These are phyloP conservation scores for Noctua janthina DNA, from an alignment of 2,888 invertebrate genomes.

Conservation along the genomic window DNA sequence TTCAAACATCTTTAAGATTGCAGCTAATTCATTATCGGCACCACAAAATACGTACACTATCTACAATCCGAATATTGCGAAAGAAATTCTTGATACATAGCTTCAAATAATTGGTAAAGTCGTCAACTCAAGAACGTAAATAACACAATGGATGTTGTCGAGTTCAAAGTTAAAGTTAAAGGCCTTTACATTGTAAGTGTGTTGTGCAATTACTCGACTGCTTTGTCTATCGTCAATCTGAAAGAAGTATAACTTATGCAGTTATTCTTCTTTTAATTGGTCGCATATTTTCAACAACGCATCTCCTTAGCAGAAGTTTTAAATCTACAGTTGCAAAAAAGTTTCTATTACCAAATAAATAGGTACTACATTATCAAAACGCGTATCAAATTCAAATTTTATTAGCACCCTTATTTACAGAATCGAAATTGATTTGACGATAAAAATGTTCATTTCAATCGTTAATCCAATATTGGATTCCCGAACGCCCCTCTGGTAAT, in stretches of 20 bases:
- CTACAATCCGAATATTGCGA: not conserved
- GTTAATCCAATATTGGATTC: slow-evolving; percentile 71
- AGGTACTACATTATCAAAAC: slow-evolving; percentile 46
- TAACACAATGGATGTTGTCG: not conserved
- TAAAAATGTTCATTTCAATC: slow-evolving; percentile 66
- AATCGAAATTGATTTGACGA: slow-evolving; percentile 62
- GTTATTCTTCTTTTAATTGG: not conserved
- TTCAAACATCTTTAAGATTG: not conserved
- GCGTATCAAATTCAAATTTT: slow-evolving; percentile 45
- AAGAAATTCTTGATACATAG: not conserved
- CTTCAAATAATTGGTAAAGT: not conserved
- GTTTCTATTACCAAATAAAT: slow-evolving; percentile 49
- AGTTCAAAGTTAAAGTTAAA: not conserved
- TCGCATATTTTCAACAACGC: not conserved
- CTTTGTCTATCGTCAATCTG: not conserved
- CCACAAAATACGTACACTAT: not conserved
- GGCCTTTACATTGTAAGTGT: not conserved
- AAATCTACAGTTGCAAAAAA: slow-evolving; percentile 32
- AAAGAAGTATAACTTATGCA: not conserved
- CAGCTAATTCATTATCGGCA: not conserved
- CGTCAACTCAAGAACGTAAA: not conserved
- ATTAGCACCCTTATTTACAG: slow-evolving; percentile 62
- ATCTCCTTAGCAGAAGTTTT: not conserved
- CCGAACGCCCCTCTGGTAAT: slow-evolving; percentile 65
- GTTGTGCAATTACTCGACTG: not conserved